A percentile compares a stretch with the other conserved stretches of the same genome.
phyloP scores from a whole-genome alignment of 2,113 vertebrate genomes.

The Halcyon malimbica region DNA sequence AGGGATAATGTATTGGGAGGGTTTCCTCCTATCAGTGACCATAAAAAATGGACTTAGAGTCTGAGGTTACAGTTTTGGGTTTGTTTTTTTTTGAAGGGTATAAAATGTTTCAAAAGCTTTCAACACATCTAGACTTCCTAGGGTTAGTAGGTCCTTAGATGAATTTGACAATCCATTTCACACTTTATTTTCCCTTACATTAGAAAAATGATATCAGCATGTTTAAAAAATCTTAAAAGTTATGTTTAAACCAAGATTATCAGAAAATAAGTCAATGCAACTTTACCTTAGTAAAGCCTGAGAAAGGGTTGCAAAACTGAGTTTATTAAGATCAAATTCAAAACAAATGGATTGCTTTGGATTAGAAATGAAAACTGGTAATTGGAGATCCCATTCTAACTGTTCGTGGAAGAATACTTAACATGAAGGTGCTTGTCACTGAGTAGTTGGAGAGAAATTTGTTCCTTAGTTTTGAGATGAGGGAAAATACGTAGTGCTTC shows the following conservation, averaged over 20 bases:
- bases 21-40: neutral
- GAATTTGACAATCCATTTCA: conserved; percentile 5
- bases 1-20: neutral
- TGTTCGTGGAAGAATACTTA: neutral
- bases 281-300: neutral
- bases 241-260: neutral
- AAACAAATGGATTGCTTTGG: neutral
- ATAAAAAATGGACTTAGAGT: neutral
- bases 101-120: conserved; percentile 5
- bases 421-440: neutral
- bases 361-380: neutral
- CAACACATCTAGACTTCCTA: neutral
- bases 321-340: neutral
- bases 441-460: neutral
- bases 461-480: neutral
- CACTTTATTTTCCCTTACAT: neutral
- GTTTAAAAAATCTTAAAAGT: neutral
- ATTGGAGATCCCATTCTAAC: neutral
- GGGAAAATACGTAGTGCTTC: neutral
- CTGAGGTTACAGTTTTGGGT: neutral
- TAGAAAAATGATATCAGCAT: neutral
- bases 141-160: neutral
- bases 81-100: neutral
- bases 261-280: neutral
- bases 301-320: neutral